Evolutionary conservation across 2,113 vertebrate genomes (phyloP).

Genomic region (Marcusenius ussheri): DNA sequence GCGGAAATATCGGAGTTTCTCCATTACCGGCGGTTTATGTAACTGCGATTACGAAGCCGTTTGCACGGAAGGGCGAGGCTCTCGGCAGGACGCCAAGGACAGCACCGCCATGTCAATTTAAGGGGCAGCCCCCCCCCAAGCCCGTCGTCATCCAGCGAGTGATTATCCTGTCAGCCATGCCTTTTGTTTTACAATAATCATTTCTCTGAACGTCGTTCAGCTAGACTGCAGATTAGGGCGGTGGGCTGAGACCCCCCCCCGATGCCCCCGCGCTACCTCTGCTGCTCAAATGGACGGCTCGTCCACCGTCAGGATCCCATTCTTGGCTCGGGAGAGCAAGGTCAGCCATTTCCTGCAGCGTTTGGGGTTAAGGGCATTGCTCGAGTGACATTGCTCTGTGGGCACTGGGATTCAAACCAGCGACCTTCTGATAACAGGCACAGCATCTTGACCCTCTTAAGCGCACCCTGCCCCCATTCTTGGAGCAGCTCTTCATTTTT

Average conservation of each 20-base stretch:
- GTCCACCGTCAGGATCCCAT: neutral
- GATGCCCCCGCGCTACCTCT: neutral
- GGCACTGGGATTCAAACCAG: neutral
- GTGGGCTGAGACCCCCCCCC: neutral
- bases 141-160: neutral
- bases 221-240: neutral
- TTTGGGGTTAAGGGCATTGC: neutral
- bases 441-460: neutral
- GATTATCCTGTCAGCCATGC: conserved; percentile 10
- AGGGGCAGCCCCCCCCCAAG: neutral
- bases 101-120: neutral
- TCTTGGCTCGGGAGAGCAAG: neutral
- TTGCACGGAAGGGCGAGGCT: neutral
- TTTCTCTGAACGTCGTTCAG: neutral
- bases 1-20: neutral
- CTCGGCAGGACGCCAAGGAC: neutral
- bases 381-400: neutral
- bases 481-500: neutral
- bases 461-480: neutral
- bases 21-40: neutral
- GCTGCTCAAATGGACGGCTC: neutral
- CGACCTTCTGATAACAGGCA: neutral
- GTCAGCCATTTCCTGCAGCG: neutral
- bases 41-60: neutral
- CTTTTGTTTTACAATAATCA: neutral